Conservation (phyloP, 2,888 invertebrate species). For the Trimorus sp. region DNA sequence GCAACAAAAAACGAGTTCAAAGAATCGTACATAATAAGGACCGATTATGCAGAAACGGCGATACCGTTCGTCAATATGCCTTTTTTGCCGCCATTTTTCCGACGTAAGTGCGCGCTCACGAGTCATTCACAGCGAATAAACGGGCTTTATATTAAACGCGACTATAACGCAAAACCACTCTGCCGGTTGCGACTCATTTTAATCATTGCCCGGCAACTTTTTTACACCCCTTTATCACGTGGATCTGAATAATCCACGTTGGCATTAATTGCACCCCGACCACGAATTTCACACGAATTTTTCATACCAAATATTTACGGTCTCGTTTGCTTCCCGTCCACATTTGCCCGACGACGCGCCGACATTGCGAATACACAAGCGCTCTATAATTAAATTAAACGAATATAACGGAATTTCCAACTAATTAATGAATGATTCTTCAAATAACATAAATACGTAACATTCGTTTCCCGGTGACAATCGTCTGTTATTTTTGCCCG, state of each 20-base stretch:
- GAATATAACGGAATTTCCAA: background rate
- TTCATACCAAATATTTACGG: no score
- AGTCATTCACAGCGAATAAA: constrained; percentile 63
- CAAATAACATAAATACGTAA: background rate
- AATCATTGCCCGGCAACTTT: constrained; percentile 7
- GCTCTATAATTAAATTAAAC: constrained; percentile 5
- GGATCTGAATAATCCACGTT: no score
- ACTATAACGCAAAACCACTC: background rate
- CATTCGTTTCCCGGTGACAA: no score
- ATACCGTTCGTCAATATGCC: constrained; percentile 51
- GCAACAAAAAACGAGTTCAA: constrained; percentile 47
- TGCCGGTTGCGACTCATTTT: no score
- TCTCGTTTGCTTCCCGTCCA: no score
- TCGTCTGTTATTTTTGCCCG: no score
- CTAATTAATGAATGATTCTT: constrained; percentile 22
- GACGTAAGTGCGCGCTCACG: constrained; percentile 50
- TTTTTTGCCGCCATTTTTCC: constrained; percentile 51
- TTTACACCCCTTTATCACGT: background rate
- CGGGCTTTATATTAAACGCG: constrained; percentile 39
- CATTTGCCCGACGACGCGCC: no score
- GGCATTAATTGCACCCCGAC: no score
- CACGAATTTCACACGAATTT: no score
- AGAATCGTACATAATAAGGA: constrained; percentile 51
- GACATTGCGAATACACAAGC: no score
- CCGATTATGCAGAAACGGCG: constrained; percentile 58